Percentiles rank a stretch among this genome's conserved stretches.
Conservation (phyloP, 2,888 invertebrate species). For the Drepana falcataria region DNA sequence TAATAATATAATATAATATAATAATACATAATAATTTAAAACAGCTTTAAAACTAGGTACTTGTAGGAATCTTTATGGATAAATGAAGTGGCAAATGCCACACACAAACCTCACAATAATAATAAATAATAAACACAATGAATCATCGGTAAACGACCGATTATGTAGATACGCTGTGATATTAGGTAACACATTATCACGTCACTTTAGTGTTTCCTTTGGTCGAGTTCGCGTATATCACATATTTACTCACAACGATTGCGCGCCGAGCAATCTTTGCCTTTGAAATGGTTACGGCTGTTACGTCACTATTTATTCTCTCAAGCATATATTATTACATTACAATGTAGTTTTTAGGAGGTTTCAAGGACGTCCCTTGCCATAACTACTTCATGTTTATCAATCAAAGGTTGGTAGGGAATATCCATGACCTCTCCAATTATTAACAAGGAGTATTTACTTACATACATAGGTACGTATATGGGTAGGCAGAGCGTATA, state of each 20-base stretch:
- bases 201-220: slow-evolving; percentile 1
- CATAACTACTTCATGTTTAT: too few species aligned
- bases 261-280: slow-evolving; percentile 2
- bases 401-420: too few species aligned
- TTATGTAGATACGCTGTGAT: slow-evolving; percentile 27
- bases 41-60: too few species aligned
- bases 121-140: slow-evolving; percentile 14
- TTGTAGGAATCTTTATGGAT: too few species aligned
- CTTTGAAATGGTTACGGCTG: slow-evolving; percentile 3
- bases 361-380: background rate
- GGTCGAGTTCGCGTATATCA: slow-evolving; percentile 1
- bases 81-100: background rate
- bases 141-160: slow-evolving; percentile 28
- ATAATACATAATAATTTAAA: too few species aligned
- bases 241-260: slow-evolving; percentile 1
- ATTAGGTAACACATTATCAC: slow-evolving; percentile 21
- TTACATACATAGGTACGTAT: too few species aligned
- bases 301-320: slow-evolving; percentile 9
- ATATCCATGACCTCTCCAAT: too few species aligned
- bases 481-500: too few species aligned
- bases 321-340: background rate
- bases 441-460: too few species aligned
- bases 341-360: background rate
- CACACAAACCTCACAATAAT: background rate
- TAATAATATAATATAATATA: too few species aligned